These are phyloP conservation scores for Strix uralensis DNA, from an alignment of 2,113 vertebrate genomes.

Conservation along the genomic window DNA sequence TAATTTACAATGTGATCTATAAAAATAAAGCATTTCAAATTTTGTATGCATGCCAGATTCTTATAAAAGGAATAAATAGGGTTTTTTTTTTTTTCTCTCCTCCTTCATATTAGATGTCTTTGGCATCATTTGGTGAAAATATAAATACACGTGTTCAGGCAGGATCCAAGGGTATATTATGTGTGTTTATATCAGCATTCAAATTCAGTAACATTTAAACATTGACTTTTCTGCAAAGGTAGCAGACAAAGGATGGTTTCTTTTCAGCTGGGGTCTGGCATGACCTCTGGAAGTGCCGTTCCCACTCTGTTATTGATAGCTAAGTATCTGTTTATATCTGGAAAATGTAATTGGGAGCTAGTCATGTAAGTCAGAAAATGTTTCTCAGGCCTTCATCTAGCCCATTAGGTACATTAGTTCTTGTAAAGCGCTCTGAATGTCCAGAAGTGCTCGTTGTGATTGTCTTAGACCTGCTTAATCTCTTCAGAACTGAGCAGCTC, in stretches of 20 bases:
- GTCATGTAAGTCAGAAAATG: not conserved
- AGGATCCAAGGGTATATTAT: not conserved
- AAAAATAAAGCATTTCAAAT: slow-evolving; percentile 11
- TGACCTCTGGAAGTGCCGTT: not conserved
- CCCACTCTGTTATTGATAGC: not conserved
- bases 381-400: not conserved
- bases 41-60: not conserved
- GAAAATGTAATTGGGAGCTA: not conserved
- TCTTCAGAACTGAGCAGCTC: not conserved
- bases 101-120: not conserved
- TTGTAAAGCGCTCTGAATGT: not conserved
- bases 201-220: not conserved
- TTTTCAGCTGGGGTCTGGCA: not conserved
- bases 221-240: not conserved
- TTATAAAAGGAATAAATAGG: not conserved
- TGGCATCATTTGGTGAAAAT: slow-evolving; percentile 29
- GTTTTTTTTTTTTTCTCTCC: not conserved
- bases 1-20: slow-evolving; percentile 5
- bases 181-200: not conserved
- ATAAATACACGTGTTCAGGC: not conserved
- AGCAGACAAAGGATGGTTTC: not conserved
- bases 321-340: not conserved
- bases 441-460: not conserved
- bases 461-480: not conserved
- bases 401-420: not conserved